Base-by-base conservation (phyloP, 2,888 invertebrate genomes). In the Euclidia mi region DNA sequence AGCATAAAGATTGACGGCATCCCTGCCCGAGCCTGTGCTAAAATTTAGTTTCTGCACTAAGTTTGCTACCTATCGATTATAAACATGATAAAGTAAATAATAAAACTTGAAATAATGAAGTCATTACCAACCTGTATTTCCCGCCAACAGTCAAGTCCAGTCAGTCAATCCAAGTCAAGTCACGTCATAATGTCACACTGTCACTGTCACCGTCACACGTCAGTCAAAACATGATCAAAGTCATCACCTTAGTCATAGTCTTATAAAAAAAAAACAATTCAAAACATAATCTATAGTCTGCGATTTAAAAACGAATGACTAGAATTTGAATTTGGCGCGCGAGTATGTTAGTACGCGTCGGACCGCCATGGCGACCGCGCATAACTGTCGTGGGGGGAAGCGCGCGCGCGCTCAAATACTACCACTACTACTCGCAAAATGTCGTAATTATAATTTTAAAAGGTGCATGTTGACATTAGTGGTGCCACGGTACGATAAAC, bases 291-390 rank as follows among this genome's bases (percentile, higher is more conserved):
- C n/a, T 14, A 76, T 66, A 46, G 61, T 65, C 49, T 63, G 52
- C 55, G 74, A 64, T 70, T 52, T 43, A 35, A 50, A 61, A 68
- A 78, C 62, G 70, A 79, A 81, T 85, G 92, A 90, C 91, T 91
- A 92, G 91, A 84, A 65, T 85, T 85, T 84, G 72, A 82, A 81
- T 85, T 85, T 86, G 71, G 82, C 82, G 82, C 87, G 87, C 63
- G 72, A 80, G 79, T 84, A 84, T 53, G 71, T 65, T 69, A 73
- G 79, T 68, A 71, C 74, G 85, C 91, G 91, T 81, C 79, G 79
- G 58, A 71, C 80, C 84, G 88, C 89, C 92, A 91, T 90, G 58
- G 87, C 88, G 89, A 52, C 77, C 73, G 86, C 89, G 89, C 85
- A 71, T 52, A 20, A 94, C 94, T 94, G 90, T 67, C 57, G 61